phyloP scores from a whole-genome alignment of 2,797 vertebrate genomes.

The Gorsachius magnificus region DNA sequence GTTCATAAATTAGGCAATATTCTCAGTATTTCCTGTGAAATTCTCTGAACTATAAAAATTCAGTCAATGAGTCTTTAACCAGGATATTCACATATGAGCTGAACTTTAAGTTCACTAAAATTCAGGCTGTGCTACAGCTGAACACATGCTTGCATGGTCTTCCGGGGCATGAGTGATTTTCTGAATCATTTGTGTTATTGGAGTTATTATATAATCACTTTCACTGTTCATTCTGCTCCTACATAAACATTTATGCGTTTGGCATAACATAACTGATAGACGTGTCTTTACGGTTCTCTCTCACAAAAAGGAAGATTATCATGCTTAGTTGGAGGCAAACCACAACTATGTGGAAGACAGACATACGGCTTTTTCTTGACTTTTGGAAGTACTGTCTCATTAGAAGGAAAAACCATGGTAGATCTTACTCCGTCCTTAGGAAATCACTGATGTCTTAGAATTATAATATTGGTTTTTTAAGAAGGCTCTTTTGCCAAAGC shows the following conservation, averaged over 20 bases:
- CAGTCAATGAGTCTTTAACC: not conserved
- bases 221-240: not conserved
- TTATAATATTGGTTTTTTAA: not conserved
- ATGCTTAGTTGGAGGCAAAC: not conserved
- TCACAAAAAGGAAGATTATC: not conserved
- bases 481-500: not conserved
- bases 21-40: not conserved
- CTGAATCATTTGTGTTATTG: not conserved
- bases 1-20: not conserved
- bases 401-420: not conserved
- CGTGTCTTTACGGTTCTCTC: accelerated
- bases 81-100: not conserved
- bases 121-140: not conserved
- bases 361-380: not conserved
- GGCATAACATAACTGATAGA: not conserved
- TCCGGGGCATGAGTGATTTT: not conserved
- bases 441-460: not conserved
- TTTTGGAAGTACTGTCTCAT: not conserved
- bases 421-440: not conserved
- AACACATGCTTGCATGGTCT: not conserved
- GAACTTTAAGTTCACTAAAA: not conserved
- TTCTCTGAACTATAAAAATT: not conserved
- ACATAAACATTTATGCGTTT: not conserved
- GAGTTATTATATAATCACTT: not conserved
- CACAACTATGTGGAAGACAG: not conserved